Percentiles rank a stretch among this genome's conserved stretches.
Evolutionary conservation across 2,888 invertebrate species (phyloP).

Genomic region (Apamea epomidion): DNA sequence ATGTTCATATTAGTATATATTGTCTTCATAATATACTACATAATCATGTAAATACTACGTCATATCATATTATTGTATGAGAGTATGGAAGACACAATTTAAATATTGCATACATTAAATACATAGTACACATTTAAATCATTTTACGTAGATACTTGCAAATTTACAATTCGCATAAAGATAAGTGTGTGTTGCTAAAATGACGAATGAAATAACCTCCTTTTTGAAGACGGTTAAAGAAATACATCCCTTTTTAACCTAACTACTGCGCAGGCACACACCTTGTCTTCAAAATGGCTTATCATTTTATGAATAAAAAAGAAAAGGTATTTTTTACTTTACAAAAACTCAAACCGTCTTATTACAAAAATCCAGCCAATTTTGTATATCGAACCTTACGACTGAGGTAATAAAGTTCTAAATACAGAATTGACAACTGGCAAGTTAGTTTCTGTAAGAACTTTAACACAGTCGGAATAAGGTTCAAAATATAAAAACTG

Average conservation of each 20-base stretch:
- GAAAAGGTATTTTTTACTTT: neutral
- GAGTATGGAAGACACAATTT: slow-evolving; percentile 36
- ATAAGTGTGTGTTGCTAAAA: too few relatives aligned
- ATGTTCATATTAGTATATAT: neutral
- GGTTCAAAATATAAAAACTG: neutral
- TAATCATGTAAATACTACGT: neutral
- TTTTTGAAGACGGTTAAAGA: neutral
- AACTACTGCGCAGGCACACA: neutral
- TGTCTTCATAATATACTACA: neutral
- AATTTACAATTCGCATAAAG: slow-evolving; percentile 8
- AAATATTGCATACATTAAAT: slow-evolving; percentile 18
- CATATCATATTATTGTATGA: slow-evolving; percentile 33
- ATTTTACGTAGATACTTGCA: slow-evolving; percentile 22
- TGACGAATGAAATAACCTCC: neutral
- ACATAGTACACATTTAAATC: neutral
- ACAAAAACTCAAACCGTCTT: neutral
- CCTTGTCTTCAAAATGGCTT: neutral
- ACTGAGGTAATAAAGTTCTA: neutral
- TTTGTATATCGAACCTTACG: neutral
- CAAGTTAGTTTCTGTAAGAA: neutral
- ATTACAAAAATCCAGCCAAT: neutral
- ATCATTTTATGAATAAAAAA: neutral
- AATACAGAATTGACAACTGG: neutral
- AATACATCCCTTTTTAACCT: neutral
- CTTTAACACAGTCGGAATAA: neutral